Evolutionary conservation across 2,797 vertebrate genomes (phyloP), one percentile per base, ranked within the genome.

Genomic region (Champsocephalus esox): DNA sequence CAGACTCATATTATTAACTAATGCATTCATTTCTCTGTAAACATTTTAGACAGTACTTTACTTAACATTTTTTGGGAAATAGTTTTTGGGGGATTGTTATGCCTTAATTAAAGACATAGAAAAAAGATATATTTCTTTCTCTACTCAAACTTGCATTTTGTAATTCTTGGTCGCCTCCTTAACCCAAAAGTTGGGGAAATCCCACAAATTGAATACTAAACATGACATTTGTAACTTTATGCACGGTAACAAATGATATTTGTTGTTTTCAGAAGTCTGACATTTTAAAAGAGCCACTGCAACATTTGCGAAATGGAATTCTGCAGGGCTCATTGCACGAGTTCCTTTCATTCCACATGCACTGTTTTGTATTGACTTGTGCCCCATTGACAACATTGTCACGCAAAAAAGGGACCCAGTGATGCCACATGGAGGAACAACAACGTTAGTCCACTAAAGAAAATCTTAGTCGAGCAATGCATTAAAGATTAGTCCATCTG

Each of bases 31-130:
- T 52, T 21, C 17, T 70, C 17, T 10, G 3, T 62, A 12, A 24
- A 3, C 55, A 45, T 17, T 77, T 77, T 60, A 51, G 32, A 66
- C 41, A 58, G 52, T 54, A 9, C 19, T 14, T 57, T 46, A 59
- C 51, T 19, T 69, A 28, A 28, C 28, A 28, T 28, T 28, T 28
- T 28, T 28, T 28, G 28, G 28, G 5, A 28, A 55, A 55, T 13
- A 14, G 12, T 45, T 34, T 57, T 65, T 14, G 19, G 34, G 17
- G 28, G 2, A 62, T 12, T 38, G 28, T 46, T 44, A 11, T 50
- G 12, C 38, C 13, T 51, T 49, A 13, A 43, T 66, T 21, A 32
- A 12, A 60, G 24, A 21, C 19, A 51, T 2, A 45, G 19, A 21
- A 45, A 7, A 8, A 28, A 56, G 3, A 9, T 10, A 55, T 4